phyloP scores from a whole-genome alignment of 2,113 vertebrate species.

The Pitta sordida region DNA sequence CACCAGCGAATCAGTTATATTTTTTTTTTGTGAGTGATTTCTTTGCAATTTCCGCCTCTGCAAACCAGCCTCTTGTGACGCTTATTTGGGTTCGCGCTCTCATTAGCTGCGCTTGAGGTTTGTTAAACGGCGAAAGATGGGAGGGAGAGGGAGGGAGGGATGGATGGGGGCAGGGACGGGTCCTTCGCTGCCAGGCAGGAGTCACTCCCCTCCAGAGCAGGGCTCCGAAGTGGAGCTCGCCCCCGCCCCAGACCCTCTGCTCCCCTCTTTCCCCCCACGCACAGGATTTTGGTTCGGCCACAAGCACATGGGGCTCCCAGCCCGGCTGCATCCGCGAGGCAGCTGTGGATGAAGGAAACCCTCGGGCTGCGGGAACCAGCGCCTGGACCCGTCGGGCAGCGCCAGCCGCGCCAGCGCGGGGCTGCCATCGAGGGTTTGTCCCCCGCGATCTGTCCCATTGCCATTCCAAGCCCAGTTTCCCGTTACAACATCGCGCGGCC shows the following conservation, averaged over 20 bases:
- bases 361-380: not conserved
- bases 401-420: not conserved
- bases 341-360: not conserved
- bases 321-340: accelerated
- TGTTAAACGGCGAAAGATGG: slow-evolving; percentile 26
- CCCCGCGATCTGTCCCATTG: accelerated
- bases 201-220: not conserved
- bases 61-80: slow-evolving; percentile 57
- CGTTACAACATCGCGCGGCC: not conserved
- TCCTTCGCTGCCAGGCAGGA: not conserved
- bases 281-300: not conserved
- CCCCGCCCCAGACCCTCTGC: accelerated
- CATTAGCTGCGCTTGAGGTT: slow-evolving; percentile 18
- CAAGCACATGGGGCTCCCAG: not conserved
- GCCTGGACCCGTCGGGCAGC: not conserved
- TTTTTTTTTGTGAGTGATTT: slow-evolving; percentile 40
- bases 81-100: slow-evolving; percentile 38
- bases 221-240: not conserved
- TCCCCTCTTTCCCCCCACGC: no score
- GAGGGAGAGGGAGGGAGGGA: not conserved
- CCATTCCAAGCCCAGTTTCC: not conserved
- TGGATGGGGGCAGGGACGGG: not conserved
- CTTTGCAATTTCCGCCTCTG: slow-evolving; percentile 64
- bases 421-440: not conserved
- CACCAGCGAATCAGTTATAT: slow-evolving; percentile 25